phyloP scores from a whole-genome alignment of 2,113 vertebrate species.

The Podiceps cristatus region DNA sequence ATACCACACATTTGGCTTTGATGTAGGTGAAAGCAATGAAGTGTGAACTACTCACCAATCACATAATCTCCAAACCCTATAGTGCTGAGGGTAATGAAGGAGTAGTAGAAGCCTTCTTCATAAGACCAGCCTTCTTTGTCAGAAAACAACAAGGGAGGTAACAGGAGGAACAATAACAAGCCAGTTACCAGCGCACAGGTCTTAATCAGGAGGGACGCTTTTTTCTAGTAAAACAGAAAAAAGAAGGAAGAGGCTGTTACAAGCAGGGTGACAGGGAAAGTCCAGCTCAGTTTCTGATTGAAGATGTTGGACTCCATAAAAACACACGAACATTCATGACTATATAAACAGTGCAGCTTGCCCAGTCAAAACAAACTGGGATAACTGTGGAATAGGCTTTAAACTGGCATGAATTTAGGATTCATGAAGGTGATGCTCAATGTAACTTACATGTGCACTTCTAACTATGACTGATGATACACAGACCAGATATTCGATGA shows the following conservation, averaged over 20 bases:
- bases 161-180: constrained; percentile 82
- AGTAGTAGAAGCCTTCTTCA: constrained; percentile 88
- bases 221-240: constrained; percentile 62
- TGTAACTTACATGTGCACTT: neutral
- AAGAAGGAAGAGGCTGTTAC: neutral
- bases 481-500: neutral
- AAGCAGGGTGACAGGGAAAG: neutral
- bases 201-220: constrained; percentile 77
- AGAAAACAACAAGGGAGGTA: constrained; percentile 86
- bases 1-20: neutral
- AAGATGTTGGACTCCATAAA: neutral
- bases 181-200: constrained; percentile 79
- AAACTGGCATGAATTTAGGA: neutral
- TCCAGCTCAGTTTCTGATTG: neutral
- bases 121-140: constrained; percentile 88
- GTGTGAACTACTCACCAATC: constrained; percentile 76
- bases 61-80: constrained; percentile 93
- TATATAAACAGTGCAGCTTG: neutral
- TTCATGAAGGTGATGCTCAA: neutral
- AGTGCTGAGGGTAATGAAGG: constrained; percentile 93
- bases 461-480: neutral
- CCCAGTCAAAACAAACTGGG: neutral
- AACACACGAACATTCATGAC: neutral
- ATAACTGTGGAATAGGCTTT: neutral
- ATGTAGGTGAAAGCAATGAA: neutral